These are phyloP conservation scores for Columbina picui DNA, from an alignment of 2,113 vertebrate genomes.

Conservation along the genomic window DNA sequence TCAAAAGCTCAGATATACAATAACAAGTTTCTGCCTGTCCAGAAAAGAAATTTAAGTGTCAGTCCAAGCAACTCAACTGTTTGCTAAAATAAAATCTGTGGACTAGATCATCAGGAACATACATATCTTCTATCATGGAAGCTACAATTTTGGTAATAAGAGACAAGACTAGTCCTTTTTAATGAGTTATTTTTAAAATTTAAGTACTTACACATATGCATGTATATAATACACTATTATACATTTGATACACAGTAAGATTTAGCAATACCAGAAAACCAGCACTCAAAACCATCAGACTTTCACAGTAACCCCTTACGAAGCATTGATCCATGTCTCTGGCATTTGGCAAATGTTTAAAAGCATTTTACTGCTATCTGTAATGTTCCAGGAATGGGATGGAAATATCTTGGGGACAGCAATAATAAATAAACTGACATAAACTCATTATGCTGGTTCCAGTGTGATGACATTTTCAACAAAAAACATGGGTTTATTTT, in stretches of 20 bases:
- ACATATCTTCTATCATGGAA: neutral
- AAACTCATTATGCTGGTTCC: neutral
- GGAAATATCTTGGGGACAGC: neutral
- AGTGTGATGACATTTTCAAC: constrained; percentile 52
- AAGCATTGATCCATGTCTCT: neutral
- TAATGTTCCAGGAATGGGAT: constrained; percentile 18
- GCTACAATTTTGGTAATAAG: neutral
- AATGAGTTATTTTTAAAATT: too few relatives aligned
- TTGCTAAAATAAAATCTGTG: neutral
- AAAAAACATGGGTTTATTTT: neutral
- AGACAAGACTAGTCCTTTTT: neutral
- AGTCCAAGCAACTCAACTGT: neutral
- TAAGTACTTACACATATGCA: too few relatives aligned
- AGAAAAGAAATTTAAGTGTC: neutral
- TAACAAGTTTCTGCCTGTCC: neutral
- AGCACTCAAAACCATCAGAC: neutral
- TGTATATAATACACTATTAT: neutral
- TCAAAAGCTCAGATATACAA: neutral
- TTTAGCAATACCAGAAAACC: neutral
- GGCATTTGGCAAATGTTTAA: constrained; percentile 11
- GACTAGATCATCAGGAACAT: neutral
- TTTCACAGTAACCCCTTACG: neutral
- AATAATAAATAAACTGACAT: constrained; percentile 4
- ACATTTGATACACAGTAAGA: neutral
- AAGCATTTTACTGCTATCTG: neutral